Base-by-base conservation (phyloP, 2,888 invertebrate genomes). In the Gnatocerus cornutus region DNA sequence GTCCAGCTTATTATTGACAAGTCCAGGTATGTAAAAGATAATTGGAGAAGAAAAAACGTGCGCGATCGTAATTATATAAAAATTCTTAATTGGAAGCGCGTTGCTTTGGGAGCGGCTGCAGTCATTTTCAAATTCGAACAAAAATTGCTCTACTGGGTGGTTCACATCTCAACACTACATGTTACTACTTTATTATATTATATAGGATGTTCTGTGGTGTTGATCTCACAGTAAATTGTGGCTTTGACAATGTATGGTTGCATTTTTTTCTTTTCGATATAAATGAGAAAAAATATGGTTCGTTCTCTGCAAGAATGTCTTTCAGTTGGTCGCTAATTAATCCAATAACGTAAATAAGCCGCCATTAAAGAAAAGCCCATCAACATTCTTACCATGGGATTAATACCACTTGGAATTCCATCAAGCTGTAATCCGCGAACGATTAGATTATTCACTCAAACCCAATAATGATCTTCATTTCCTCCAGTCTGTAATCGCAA, bases 1-100 rank as follows among this genome's bases (percentile, higher is more conserved):
- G 58, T 46, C 63, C 62, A 27, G 55, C 46, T 52, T 65, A 53
- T 69, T 65, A 67, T 59, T 67, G 59, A 59, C 67, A 50, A 37
- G 55, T 37, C 39, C 37, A 53, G 41, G 37, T 37, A 53, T 50
- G 29, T 50, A 3, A 7, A 9, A 10, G 27, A 29, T 50, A 50
- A 50, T 50, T 50, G 29, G 10, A 27, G 27, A 9, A 14, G 9
- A 16, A 46, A 10, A 10, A 43, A 43, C 10, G 12, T 13, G 43
- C 43, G 14, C 9, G 7, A 33, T 33, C 33, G 10, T 13, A 43
- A 13, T 43, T 10, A 43, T 43, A 43, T 10, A 43, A 12, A 43
- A 7, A 43, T 43, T 41, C 9, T 43, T 43, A 43, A 43, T 9
- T 43, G 10, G 14, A 13, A 1, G 12, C 6, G 43, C 6, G 10